Conservation (phyloP, 1,140 invertebrate species). For the Sarcophaga peregrina region DNA sequence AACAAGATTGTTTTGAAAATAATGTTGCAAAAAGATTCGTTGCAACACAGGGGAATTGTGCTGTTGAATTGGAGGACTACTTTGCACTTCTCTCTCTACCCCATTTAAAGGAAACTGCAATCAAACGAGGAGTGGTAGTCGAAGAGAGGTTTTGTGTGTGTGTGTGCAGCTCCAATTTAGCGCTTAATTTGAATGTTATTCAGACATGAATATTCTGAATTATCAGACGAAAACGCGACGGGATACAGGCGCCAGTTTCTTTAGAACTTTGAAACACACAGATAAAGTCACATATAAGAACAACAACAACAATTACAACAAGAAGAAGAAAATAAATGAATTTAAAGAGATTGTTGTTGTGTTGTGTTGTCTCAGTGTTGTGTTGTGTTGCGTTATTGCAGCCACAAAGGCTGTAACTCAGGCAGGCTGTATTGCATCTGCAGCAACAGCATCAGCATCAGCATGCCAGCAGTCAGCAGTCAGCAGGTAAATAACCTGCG, state of each 20-base stretch:
- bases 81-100: background rate
- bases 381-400: background rate
- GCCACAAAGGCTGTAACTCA: too few species aligned
- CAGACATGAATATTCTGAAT: constrained; percentile 31
- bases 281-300: background rate
- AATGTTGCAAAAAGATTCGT: constrained; percentile 25
- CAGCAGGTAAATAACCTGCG: constrained; percentile 35
- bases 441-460: background rate
- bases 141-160: background rate
- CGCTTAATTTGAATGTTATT: constrained; percentile 41
- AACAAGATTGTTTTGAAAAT: constrained; percentile 32
- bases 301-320: constrained; percentile 8
- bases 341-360: background rate
- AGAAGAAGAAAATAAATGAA: constrained; percentile 10
- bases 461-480: background rate
- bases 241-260: constrained; percentile 38
- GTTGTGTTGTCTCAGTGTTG: background rate
- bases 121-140: background rate
- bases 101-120: background rate
- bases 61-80: background rate
- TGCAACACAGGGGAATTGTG: background rate
- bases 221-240: constrained; percentile 40
- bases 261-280: background rate
- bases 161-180: constrained; percentile 37
- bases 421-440: constrained; percentile 18